phyloP scores from a whole-genome alignment of 2,888 invertebrate species.

The Tetheella fluctuosa region DNA sequence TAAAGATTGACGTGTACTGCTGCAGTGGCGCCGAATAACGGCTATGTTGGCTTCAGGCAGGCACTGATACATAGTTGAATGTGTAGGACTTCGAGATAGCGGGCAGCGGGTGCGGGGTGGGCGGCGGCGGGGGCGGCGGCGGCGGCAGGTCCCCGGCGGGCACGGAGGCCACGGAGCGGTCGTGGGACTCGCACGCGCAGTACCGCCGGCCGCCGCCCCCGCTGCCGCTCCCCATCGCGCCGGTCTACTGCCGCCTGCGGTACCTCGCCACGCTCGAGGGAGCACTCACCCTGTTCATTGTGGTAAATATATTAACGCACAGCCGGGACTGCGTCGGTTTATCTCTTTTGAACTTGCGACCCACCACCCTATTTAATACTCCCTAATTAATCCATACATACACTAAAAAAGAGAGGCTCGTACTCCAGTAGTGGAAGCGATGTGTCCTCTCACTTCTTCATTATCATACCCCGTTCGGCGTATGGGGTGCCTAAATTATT shows the following conservation, averaged over 20 bases:
- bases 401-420: no score
- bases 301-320: slow-evolving; percentile 28
- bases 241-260: slow-evolving; percentile 72
- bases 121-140: slow-evolving; percentile 48
- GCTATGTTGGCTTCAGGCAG: no score
- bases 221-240: slow-evolving; percentile 69
- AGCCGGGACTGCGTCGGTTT: no score
- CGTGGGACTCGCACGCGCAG: slow-evolving; percentile 83
- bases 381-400: no score
- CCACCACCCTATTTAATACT: no score
- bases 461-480: no score
- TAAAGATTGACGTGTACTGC: neutral
- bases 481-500: neutral
- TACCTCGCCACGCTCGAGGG: slow-evolving; percentile 55
- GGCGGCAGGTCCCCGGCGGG: slow-evolving; percentile 75
- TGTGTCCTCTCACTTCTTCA: no score
- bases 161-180: slow-evolving; percentile 76
- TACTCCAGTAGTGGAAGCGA: no score
- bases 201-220: slow-evolving; percentile 73
- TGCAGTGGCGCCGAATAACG: neutral
- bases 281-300: slow-evolving; percentile 44
- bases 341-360: neutral
- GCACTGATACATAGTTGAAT: no score
- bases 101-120: slow-evolving; percentile 77
- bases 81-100: slow-evolving; percentile 82